phyloP scores from a whole-genome alignment of 2,888 invertebrate species.

The Apotomis capreana region DNA sequence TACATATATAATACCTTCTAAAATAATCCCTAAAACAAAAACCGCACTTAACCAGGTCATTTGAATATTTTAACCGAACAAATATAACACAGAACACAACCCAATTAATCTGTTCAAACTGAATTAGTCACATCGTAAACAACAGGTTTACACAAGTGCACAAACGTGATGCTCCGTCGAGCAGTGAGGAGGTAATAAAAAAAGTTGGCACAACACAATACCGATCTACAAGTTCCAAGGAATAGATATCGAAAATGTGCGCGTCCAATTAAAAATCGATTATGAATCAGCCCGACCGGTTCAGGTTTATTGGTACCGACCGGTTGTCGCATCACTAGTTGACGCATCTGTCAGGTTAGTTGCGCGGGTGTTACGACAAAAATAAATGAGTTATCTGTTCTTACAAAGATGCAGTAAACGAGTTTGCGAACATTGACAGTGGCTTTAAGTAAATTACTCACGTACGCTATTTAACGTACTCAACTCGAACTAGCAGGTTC shows the following conservation, averaged over 20 bases:
- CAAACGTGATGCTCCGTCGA: slow-evolving; percentile 46
- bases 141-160: slow-evolving; percentile 64
- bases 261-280: slow-evolving; percentile 32
- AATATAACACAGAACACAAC: slow-evolving; percentile 41
- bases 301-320: slow-evolving; percentile 5
- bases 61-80: slow-evolving; percentile 44
- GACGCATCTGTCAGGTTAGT: background rate
- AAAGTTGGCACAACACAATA: background rate
- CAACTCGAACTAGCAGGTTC: too few relatives aligned
- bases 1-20: slow-evolving; percentile 11
- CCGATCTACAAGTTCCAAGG: background rate
- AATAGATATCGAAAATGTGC: background rate
- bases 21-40: slow-evolving; percentile 41
- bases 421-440: too few relatives aligned
- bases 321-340: slow-evolving; percentile 31
- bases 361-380: too few relatives aligned
- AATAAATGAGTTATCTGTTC: background rate
- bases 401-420: too few relatives aligned
- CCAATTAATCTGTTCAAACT: slow-evolving; percentile 47
- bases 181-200: slow-evolving; percentile 23
- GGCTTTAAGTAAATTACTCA: too few relatives aligned
- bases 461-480: too few relatives aligned
- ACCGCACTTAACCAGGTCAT: slow-evolving; percentile 46
- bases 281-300: slow-evolving; percentile 31
- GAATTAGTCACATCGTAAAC: slow-evolving; percentile 54